Conservation (phyloP, 1,140 invertebrate genomes). For the Sycobia sp. region DNA sequence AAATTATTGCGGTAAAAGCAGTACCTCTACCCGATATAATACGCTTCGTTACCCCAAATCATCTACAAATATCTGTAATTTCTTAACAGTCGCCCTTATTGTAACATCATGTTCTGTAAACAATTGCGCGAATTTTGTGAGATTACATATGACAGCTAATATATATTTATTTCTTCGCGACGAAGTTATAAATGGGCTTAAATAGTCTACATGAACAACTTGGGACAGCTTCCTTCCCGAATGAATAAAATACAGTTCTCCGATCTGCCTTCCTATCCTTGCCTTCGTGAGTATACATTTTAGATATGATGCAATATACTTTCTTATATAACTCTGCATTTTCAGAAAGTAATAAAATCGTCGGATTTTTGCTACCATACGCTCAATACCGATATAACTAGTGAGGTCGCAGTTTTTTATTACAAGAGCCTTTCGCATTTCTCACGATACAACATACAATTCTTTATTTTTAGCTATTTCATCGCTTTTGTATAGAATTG, state of each 20-base stretch:
- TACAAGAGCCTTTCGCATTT: slow-evolving; percentile 23
- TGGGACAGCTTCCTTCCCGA: slow-evolving; percentile 31
- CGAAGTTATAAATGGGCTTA: slow-evolving; percentile 28
- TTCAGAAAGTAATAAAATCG: slow-evolving; percentile 33
- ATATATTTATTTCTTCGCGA: slow-evolving; percentile 24
- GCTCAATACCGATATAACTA: slow-evolving; percentile 28
- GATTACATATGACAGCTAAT: slow-evolving; percentile 31
- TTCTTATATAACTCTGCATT: slow-evolving; percentile 20
- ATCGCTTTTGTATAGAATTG: not conserved
- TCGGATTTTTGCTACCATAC: slow-evolving; percentile 10
- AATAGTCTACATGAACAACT: slow-evolving; percentile 34
- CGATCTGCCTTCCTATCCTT: slow-evolving; percentile 22
- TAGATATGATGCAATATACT: slow-evolving; percentile 17
- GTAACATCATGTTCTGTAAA: slow-evolving; percentile 8
- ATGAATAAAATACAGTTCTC: slow-evolving; percentile 36
- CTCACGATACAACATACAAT: slow-evolving; percentile 21
- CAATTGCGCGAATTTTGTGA: slow-evolving; percentile 27
- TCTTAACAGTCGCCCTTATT: not conserved
- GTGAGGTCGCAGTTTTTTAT: slow-evolving; percentile 24
- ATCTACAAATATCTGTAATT: slow-evolving; percentile 27
- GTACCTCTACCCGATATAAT: slow-evolving; percentile 45
- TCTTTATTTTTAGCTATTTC: not conserved
- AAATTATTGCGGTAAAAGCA: slow-evolving; percentile 41
- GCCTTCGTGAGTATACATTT: slow-evolving; percentile 25
- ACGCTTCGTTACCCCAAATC: slow-evolving; percentile 34